Base-by-base conservation (phyloP, 2,888 invertebrate genomes). In the Chromoteleia sp. region DNA sequence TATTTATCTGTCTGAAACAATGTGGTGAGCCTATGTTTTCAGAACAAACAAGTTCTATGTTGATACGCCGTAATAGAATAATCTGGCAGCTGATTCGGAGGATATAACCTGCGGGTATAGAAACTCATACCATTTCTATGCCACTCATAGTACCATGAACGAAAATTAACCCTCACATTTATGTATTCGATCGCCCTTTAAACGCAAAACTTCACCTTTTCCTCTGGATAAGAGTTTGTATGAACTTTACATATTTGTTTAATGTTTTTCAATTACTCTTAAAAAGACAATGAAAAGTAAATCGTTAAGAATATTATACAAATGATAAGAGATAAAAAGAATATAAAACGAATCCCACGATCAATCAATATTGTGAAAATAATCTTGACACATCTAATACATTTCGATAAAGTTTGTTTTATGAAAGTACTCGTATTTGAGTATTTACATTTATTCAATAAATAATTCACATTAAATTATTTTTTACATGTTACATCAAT, bases 41-140 rank as follows among this genome's bases (percentile, higher is more conserved):
- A 94, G 93, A 94, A 93, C 93, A 94, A 94, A 94, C 94, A 94
- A 93, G 92, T 92, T 93, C 92, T 92, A 93, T 94, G 94, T 94
- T 94, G 94, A 94, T 94, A 93, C 94, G 93, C 93, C 93, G 94
- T 94, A 94, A 94, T 94, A 94, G 94, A 94, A 94, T 94, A 94
- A 94, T 94, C 94, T 94, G 93, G 93, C 93, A 92, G 92, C 92
- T 91, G 91, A 92, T 92, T 92, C 90, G 90, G 88, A 89, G 91
- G 91, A 91, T 91, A 91, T 90, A 88, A 89, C 91, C 91, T 85
- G 88, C 86, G 90, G 91, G 88, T 89, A 88, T 90, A 88, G 88
- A 88, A 90, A 89, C 89, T 89, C 87, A 88, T 89, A 87, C 88
- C 89, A 89, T 89, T 89, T 89, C 87, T 87, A 85, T 84, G 84